phyloP scores from a whole-genome alignment of 2,797 vertebrate genomes.

The Discoglossus pictus region DNA sequence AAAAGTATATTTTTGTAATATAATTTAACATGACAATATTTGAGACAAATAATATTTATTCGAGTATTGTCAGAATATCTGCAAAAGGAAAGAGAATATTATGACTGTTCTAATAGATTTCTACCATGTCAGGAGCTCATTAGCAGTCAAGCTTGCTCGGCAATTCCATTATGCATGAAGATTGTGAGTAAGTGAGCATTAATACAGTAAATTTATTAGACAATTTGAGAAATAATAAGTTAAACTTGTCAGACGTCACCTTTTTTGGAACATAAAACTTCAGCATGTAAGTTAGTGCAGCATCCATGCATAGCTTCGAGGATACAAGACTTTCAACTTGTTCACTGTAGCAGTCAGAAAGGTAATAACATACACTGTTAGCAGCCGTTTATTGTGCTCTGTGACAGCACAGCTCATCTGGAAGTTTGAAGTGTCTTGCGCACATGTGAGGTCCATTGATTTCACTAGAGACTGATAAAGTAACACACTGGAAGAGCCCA shows the following conservation, averaged over 20 bases:
- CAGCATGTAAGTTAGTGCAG: constrained; percentile 5
- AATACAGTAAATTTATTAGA: constrained; percentile 25
- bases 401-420: too few relatives aligned
- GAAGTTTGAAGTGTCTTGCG: too few relatives aligned
- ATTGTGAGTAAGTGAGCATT: constrained; percentile 14
- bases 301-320: constrained; percentile 26
- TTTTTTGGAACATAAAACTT: constrained; percentile 14
- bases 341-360: not conserved
- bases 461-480: too few relatives aligned
- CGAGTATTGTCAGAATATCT: constrained; percentile 9
- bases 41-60: too few relatives aligned
- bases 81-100: not conserved
- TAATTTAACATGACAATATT: too few relatives aligned
- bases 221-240: constrained; percentile 22
- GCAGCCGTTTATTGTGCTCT: not conserved
- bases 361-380: constrained; percentile 8
- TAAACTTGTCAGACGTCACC: not conserved
- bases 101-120: constrained; percentile 11
- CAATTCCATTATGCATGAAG: constrained; percentile 41
- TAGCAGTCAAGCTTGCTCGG: constrained; percentile 17
- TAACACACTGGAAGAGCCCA: too few relatives aligned
- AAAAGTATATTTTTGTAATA: too few relatives aligned
- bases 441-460: too few relatives aligned
- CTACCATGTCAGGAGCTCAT: constrained; percentile 34
- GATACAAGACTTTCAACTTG: constrained; percentile 14